phyloP scores from a whole-genome alignment of 1,140 invertebrate species.

The Drosophila elegans region DNA sequence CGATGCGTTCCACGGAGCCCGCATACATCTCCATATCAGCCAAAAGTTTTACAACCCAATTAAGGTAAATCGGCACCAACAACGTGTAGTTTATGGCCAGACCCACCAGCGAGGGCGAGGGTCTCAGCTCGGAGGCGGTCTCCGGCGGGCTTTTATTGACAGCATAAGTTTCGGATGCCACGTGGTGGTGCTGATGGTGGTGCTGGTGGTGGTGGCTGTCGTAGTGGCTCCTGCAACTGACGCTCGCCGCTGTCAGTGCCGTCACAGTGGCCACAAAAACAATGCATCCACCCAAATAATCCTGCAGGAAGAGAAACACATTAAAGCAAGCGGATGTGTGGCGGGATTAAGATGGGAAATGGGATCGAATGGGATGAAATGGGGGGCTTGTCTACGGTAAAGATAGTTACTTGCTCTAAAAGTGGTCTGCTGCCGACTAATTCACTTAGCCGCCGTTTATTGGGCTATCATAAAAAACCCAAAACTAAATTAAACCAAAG shows the following conservation, averaged over 20 bases:
- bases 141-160: constrained; percentile 59
- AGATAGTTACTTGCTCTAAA: not conserved
- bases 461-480: not conserved
- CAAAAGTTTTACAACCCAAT: constrained; percentile 92
- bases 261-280: constrained; percentile 90
- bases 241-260: constrained; percentile 86
- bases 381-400: too few species aligned
- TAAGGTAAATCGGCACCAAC: constrained; percentile 92
- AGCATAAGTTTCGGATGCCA: constrained; percentile 61
- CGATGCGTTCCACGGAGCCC: constrained; percentile 90
- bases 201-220: constrained; percentile 2
- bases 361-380: constrained; percentile 43
- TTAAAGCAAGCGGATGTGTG: constrained; percentile 13
- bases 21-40: constrained; percentile 92
- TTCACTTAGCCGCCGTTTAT: constrained; percentile 1
- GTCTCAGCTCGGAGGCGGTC: constrained; percentile 65
- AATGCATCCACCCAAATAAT: constrained; percentile 91
- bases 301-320: constrained; percentile 86
- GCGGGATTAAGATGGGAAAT: constrained; percentile 39
- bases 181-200: constrained; percentile 10
- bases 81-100: constrained; percentile 93
- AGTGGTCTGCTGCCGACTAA: not conserved
- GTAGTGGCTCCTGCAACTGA: constrained; percentile 72
- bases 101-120: constrained; percentile 88
- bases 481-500: not conserved